Conservation (phyloP, 2,113 vertebrate genomes). For the Thryonomys swinderianus region DNA sequence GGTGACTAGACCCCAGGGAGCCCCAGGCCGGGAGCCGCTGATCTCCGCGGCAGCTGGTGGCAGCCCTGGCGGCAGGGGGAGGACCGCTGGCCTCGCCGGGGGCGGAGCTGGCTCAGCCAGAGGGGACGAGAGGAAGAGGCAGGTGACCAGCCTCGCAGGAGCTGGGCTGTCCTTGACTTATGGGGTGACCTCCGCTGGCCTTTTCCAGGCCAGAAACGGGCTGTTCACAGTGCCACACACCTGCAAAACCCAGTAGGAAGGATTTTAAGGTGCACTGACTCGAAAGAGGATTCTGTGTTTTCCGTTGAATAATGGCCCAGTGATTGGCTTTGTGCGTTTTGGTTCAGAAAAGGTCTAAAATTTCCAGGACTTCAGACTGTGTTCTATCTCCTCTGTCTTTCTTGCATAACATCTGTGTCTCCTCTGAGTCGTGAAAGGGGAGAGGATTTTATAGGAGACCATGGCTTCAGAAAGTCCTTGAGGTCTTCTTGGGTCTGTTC, state of each 20-base stretch:
- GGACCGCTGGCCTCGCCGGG: not conserved
- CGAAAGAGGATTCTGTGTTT: conserved; percentile 53
- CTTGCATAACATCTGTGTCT: not conserved
- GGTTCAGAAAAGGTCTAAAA: conserved; percentile 47
- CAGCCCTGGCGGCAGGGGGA: not conserved
- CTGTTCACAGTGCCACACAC: conserved; percentile 51
- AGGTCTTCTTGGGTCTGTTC: not conserved
- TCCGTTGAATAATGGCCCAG: conserved; percentile 57
- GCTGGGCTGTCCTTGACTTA: not conserved
- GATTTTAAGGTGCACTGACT: conserved; percentile 60
- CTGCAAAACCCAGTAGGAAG: conserved; percentile 27
- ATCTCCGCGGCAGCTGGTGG: not conserved
- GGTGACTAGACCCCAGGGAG: conserved; percentile 26
- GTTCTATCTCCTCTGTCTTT: not conserved
- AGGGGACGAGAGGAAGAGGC: not conserved
- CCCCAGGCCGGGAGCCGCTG: conserved; percentile 1
- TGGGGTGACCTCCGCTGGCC: conserved; percentile 48
- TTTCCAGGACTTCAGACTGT: not conserved
- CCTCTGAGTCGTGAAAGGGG: not conserved
- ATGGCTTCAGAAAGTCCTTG: too few species aligned
- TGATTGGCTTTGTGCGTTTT: conserved; percentile 40
- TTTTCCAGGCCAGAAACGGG: conserved; percentile 54
- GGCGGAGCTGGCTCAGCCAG: not conserved
- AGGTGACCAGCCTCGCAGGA: not conserved
- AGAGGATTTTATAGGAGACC: not conserved